Base-by-base conservation (phyloP, 1,140 invertebrate species). In the Helicorthomorpha holstii region DNA sequence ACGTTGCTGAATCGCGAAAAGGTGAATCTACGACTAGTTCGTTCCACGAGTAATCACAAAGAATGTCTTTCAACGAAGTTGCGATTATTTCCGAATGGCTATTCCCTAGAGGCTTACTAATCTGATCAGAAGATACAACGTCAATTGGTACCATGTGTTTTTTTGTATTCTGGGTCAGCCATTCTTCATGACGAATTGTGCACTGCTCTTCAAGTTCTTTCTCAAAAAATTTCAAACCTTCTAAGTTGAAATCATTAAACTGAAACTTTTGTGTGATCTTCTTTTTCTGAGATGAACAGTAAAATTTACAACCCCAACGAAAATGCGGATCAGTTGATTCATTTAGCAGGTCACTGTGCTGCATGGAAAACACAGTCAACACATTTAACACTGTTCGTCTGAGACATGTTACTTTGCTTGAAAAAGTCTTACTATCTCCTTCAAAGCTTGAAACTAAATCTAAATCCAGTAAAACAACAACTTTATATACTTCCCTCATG, bases 151-250 rank as follows among this genome's bases (percentile, higher is more conserved):
- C n/a, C n/a, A n/a, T n/a, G n/a, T n/a, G n/a, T n/a, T 25, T 38
- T 38, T n/a, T n/a, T n/a, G n/a, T n/a, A n/a, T n/a, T n/a, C n/a
- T n/a, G n/a, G n/a, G n/a, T n/a, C n/a, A n/a, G n/a, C n/a, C n/a
- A n/a, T 21, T 27, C 29, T 44, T 22, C n/a, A 16, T 16, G 27
- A 12, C 14, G 7, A 27, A 24, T 19, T 53, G 49, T 34, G 24
- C 52, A 43, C 38, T 53, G 23, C 48, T 52, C 53, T 49, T 57
- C 38, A 29, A 57, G 3, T 49, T 60, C 57, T 47, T 56, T 59
- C 56, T 63, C 62, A 54, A 63, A 63, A 43, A 61, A 58, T 55
- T 62, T 57, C 54, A 62, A 63, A 38, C 57, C 45, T 52, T 52
- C 58, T 7, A 61, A 23, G 41, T 58, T 63, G 42, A 61, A 61